Evolutionary conservation across 2,888 invertebrate species (phyloP), one percentile per base, ranked within the genome.

Genomic region (Uropetala carovei): DNA sequence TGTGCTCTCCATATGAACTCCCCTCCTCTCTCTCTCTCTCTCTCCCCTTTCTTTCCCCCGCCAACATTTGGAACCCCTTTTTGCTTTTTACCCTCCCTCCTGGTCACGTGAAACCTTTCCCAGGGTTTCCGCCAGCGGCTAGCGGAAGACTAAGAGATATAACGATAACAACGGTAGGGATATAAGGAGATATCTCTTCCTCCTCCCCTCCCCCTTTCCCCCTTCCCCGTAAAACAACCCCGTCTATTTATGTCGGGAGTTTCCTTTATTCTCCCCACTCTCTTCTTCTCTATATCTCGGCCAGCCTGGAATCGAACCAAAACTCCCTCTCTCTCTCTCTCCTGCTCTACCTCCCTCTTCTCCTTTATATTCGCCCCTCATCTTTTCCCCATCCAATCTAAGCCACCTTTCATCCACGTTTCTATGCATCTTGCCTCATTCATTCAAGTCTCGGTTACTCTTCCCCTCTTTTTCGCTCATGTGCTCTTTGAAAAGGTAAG

Each of bases 1-100:
- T 89, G 89, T 89, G 89, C 89, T 89, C 89, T 89, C 89, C 89
- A 89, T 89, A 89, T 89, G 89, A 89, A 89, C 89, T 56, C 43
- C 43, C 59, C 60, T 27, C n/a, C 56, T 58, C 85, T 1, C 9
- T 27, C 30, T 83, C 86, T 27, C 16, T 18, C 59, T 60, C 59
- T 59, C 27, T 14, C 22, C 64, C 30, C 89, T 68, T 86, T 86
- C 27, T 30, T 86, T 60, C 59, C 60, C 64, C 18, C 68, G 18
- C 59, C 18, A 0, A 11, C 56, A 9, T 30, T 43, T 0, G 14
- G 30, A 43, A 43, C 30, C 18, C 82, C 82, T 82, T 4, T 82
- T 43, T 1, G 16, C 64, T n/a, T n/a, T 14, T 82, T 18, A 43
- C 82, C 82, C 16, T 16, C 16, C 57, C 83, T 83, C 27, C 16